These are phyloP conservation scores for Patella vulgata DNA, from an alignment of 1,140 invertebrate genomes.

Conservation along the genomic window DNA sequence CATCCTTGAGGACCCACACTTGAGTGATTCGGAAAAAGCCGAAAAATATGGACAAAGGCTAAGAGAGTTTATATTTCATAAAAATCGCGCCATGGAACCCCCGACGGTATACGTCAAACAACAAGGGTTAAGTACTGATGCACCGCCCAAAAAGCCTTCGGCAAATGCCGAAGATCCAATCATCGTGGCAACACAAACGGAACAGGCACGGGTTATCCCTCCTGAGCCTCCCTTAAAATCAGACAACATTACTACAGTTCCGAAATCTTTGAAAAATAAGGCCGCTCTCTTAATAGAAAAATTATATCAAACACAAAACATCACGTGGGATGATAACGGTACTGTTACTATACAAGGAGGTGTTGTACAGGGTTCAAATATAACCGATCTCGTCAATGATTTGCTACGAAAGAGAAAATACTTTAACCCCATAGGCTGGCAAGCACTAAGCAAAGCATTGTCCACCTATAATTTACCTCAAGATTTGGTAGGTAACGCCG, in stretches of 20 bases:
- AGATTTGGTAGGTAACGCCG: too few species aligned
- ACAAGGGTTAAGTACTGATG: too few species aligned
- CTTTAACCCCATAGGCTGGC: background rate
- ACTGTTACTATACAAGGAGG: background rate
- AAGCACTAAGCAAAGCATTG: background rate
- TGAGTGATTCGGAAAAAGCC: too few species aligned
- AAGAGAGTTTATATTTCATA: too few species aligned
- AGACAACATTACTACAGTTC: conserved; percentile 8
- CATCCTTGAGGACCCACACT: too few species aligned
- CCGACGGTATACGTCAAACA: too few species aligned
- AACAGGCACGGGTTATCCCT: too few species aligned
- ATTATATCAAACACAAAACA: background rate
- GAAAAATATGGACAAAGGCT: too few species aligned
- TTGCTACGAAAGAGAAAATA: conserved; percentile 7
- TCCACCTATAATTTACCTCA: background rate
- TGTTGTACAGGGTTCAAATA: conserved; percentile 4
- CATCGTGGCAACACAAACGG: too few species aligned
- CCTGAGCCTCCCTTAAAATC: background rate
- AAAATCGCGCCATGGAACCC: too few species aligned
- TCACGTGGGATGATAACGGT: conserved; percentile 8
- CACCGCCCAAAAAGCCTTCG: too few species aligned
- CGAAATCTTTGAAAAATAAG: conserved; percentile 10
- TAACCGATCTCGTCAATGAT: conserved; percentile 6
- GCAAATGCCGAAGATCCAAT: too few species aligned
- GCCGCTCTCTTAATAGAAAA: conserved; percentile 4